Conservation (phyloP, 2,888 invertebrate genomes). For the Epistrophella euchroma region DNA sequence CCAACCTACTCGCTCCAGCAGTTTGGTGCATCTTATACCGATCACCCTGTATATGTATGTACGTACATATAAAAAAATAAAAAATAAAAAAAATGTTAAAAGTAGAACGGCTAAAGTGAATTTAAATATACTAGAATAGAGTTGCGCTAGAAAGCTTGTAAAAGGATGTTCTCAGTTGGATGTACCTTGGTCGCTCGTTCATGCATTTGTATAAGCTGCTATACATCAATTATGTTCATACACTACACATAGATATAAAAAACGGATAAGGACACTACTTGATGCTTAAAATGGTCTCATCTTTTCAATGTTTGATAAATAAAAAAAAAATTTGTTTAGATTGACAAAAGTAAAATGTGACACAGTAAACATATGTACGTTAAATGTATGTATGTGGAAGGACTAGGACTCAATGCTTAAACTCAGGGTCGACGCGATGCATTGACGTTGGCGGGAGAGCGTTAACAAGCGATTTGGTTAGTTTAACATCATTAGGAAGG, state of each 20-base stretch:
- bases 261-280: neutral
- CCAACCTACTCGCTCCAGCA: too few relatives aligned
- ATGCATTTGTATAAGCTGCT: slow-evolving; percentile 3
- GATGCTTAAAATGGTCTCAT: slow-evolving; percentile 22
- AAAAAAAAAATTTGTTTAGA: slow-evolving; percentile 21
- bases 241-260: neutral
- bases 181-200: slow-evolving; percentile 14
- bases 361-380: too few relatives aligned
- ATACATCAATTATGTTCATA: slow-evolving; percentile 49
- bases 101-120: slow-evolving; percentile 67
- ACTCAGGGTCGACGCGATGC: slow-evolving; percentile 49
- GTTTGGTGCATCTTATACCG: too few relatives aligned
- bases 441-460: slow-evolving; percentile 46
- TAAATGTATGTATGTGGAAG: neutral
- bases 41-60: too few relatives aligned
- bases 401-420: slow-evolving; percentile 24
- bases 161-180: slow-evolving; percentile 43
- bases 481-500: slow-evolving; percentile 67
- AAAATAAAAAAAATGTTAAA: slow-evolving; percentile 21
- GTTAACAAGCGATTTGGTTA: slow-evolving; percentile 70
- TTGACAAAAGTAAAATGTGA: too few relatives aligned
- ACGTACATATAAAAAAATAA: neutral
- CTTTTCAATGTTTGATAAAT: slow-evolving; percentile 40
- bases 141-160: slow-evolving; percentile 57
- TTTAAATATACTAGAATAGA: slow-evolving; percentile 69